These are phyloP conservation scores for Chironomus tentans DNA, from an alignment of 2,888 invertebrate genomes.

Conservation along the genomic window DNA sequence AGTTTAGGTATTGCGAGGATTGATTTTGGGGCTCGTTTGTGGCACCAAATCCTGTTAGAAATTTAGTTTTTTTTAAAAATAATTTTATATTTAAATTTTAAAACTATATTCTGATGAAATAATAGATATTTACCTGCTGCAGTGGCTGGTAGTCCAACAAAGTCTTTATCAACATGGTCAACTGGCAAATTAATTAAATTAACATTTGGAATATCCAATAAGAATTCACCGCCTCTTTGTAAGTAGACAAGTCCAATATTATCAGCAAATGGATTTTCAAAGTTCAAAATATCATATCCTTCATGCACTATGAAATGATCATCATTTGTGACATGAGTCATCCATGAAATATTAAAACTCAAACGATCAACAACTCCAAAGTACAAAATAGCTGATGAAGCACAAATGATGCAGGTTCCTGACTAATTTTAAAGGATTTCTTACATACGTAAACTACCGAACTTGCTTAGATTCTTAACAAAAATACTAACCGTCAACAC, in stretches of 20 bases:
- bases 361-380: not conserved
- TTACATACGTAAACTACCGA: too few relatives aligned
- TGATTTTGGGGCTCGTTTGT: not conserved
- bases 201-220: not conserved
- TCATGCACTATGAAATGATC: not conserved
- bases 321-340: not conserved
- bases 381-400: not conserved
- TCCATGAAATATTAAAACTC: not conserved
- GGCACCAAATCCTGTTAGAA: not conserved
- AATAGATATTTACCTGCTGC: not conserved
- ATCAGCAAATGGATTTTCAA: not conserved
- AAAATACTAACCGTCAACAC: not conserved
- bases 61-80: too few relatives aligned
- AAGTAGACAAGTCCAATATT: not conserved
- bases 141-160: not conserved
- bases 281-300: not conserved
- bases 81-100: too few relatives aligned
- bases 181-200: not conserved
- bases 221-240: not conserved
- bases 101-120: too few relatives aligned
- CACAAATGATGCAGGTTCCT: not conserved
- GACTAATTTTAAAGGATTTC: too few relatives aligned
- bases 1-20: not conserved
- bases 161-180: not conserved
- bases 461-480: too few relatives aligned